phyloP scores from a whole-genome alignment of 1,140 invertebrate genomes.

The Subanguina moxae region DNA sequence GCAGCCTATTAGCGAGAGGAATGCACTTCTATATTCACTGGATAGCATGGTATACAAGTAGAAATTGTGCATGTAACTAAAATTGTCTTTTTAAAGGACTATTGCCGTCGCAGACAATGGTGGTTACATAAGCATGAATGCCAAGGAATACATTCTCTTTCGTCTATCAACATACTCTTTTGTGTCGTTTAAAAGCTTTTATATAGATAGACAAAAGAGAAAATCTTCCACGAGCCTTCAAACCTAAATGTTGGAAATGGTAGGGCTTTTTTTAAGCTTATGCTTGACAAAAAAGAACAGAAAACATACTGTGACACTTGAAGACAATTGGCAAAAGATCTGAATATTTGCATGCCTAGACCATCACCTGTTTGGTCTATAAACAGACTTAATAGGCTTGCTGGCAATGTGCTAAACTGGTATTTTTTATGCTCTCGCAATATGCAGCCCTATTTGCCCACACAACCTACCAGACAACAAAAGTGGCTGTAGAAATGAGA shows the following conservation, averaged over 20 bases:
- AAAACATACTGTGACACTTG: conserved; percentile 49
- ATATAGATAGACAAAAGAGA: neutral
- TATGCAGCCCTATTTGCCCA: neutral
- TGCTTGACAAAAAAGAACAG: too few species aligned
- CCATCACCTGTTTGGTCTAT: conserved; percentile 28
- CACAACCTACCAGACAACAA: conserved; percentile 38
- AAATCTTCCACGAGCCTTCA: too few species aligned
- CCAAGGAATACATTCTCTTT: neutral
- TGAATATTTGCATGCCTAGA: conserved; percentile 48
- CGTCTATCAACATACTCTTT: too few species aligned
- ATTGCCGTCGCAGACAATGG: too few species aligned
- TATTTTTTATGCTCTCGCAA: neutral
- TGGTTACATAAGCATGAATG: neutral
- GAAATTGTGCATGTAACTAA: conserved; percentile 53
- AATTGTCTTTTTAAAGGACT: conserved; percentile 10
- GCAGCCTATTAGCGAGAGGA: conserved; percentile 33
- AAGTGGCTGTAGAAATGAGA: conserved; percentile 53
- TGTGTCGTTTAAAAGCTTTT: neutral
- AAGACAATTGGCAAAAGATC: conserved; percentile 52
- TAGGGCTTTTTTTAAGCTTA: too few species aligned
- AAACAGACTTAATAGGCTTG: conserved; percentile 34
- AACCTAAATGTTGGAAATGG: too few species aligned
- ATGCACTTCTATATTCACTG: conserved; percentile 48
- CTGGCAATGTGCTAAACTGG: conserved; percentile 40
- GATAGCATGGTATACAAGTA: conserved; percentile 49